Evolutionary conservation across 2,113 vertebrate genomes (phyloP).

Genomic region (Prunella himalayana): DNA sequence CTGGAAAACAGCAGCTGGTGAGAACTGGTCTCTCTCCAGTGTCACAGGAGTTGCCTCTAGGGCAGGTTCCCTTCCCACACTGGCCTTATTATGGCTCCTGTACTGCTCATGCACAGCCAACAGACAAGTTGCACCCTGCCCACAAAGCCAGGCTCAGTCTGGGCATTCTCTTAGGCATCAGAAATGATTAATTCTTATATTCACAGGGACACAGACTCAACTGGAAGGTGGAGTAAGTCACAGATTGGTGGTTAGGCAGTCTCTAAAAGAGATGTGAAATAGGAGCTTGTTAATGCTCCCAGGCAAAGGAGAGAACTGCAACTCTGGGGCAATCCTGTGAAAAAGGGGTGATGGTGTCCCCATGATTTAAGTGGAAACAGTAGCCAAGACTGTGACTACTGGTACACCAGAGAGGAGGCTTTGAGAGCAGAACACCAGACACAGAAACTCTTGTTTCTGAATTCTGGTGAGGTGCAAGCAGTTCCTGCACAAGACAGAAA

Average conservation of each 20-base stretch:
- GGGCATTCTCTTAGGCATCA: background rate
- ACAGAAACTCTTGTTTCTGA: background rate
- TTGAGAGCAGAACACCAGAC: background rate
- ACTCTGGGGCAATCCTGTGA: background rate
- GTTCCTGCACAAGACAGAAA: background rate
- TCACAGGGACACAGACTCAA: background rate
- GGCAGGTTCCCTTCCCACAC: background rate
- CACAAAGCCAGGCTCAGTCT: background rate
- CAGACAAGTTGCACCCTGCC: background rate
- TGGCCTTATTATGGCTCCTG: background rate
- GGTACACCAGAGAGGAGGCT: background rate
- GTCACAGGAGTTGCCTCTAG: background rate
- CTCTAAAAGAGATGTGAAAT: background rate
- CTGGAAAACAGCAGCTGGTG: background rate
- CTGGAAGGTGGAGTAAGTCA: background rate
- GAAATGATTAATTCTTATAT: background rate
- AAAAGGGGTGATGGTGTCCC: background rate
- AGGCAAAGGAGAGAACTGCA: background rate
- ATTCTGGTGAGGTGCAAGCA: background rate
- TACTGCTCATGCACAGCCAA: background rate
- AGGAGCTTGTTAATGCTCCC: background rate
- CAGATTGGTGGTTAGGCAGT: background rate
- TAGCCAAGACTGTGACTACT: background rate
- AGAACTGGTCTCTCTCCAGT: background rate
- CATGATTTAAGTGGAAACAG: background rate